Conservation (phyloP, 2,797 vertebrate species). For the Erethizon dorsatum region DNA sequence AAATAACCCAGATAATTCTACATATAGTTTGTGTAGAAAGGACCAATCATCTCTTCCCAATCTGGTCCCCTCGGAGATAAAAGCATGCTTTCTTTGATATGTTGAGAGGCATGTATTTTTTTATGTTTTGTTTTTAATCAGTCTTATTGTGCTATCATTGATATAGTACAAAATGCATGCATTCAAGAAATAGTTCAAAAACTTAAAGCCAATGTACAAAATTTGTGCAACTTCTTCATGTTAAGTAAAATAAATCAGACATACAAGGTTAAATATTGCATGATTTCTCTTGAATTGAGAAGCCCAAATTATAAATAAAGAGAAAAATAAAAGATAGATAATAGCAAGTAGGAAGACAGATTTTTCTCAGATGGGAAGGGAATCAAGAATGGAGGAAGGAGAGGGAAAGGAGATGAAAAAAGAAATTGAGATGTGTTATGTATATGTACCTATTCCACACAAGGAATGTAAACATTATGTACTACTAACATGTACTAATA, state of each 20-base stretch:
- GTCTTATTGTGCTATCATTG: background rate
- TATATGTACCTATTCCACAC: background rate
- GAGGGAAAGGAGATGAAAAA: background rate
- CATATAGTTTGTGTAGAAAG: background rate
- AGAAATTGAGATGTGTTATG: background rate
- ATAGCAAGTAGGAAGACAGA: background rate
- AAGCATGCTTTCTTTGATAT: background rate
- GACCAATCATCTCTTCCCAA: background rate
- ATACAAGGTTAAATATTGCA: background rate
- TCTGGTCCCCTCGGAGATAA: background rate
- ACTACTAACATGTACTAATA: background rate
- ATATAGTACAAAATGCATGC: constrained; percentile 1
- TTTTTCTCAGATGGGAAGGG: background rate
- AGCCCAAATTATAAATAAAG: background rate
- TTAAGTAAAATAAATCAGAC: background rate
- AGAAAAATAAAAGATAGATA: background rate
- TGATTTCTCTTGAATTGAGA: background rate
- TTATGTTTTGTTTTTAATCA: background rate
- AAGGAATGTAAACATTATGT: too few relatives aligned
- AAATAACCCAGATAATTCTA: constrained; percentile 11
- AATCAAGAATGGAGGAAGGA: background rate
- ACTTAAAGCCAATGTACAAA: background rate
- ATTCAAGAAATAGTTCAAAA: background rate
- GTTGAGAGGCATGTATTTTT: background rate
- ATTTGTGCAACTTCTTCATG: background rate